These are phyloP conservation scores for Drosophila ogumai DNA, from an alignment of 1,140 invertebrate species.

Conservation along the genomic window DNA sequence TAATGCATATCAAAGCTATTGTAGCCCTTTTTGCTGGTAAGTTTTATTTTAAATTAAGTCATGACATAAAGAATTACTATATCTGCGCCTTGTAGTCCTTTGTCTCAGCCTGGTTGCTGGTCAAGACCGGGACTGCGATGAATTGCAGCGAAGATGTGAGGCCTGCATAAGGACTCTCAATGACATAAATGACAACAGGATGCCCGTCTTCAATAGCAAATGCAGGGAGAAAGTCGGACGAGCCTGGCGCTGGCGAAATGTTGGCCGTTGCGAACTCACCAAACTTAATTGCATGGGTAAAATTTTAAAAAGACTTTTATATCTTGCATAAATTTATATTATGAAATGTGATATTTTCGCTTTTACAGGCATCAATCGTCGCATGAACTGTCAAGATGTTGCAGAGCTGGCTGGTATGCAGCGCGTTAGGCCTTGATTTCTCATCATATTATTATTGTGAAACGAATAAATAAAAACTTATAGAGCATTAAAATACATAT, in stretches of 20 bases:
- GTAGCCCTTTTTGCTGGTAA: constrained; percentile 13
- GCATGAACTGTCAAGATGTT: constrained; percentile 8
- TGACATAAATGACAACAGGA: neutral
- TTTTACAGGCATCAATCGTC: neutral
- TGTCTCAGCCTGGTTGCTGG: constrained; percentile 28
- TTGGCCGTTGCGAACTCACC: constrained; percentile 37
- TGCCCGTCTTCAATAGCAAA: constrained; percentile 12
- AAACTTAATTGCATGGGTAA: constrained; percentile 35
- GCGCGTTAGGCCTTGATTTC: neutral
- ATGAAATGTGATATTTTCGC: neutral
- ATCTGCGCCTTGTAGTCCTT: constrained; percentile 3
- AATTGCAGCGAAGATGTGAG: neutral
- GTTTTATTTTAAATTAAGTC: neutral
- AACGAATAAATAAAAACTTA: neutral
- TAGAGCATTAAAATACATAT: neutral
- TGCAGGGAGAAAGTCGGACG: constrained; percentile 14
- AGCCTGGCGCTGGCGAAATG: constrained; percentile 38
- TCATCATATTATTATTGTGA: neutral
- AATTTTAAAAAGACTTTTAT: too few relatives aligned
- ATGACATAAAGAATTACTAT: neutral
- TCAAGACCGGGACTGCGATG: constrained; percentile 28
- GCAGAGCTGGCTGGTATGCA: neutral
- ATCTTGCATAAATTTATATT: neutral
- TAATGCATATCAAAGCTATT: constrained; percentile 7
- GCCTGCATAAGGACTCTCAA: constrained; percentile 15